Evolutionary conservation across 2,797 vertebrate genomes (phyloP).

Genomic region (Sebastes oblongus): DNA sequence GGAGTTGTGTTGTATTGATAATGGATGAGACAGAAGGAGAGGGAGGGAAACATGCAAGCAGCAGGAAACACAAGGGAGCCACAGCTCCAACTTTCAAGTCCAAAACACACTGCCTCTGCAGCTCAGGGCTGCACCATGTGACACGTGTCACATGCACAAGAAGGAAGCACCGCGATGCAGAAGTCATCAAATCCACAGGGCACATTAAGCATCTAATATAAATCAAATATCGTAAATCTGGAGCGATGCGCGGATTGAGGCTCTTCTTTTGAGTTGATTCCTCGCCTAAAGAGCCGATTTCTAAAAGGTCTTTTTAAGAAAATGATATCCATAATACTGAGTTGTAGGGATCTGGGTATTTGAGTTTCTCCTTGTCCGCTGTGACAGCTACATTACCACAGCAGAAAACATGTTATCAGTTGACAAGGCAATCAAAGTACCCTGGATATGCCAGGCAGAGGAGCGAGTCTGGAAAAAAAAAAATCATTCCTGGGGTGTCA

Average conservation of each 20-base stretch:
- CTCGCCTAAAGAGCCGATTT: background rate
- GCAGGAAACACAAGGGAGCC: slow-evolving; percentile 22
- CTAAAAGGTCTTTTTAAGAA: background rate
- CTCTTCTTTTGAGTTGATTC: background rate
- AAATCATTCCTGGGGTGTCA: background rate
- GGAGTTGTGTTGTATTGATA: slow-evolving; percentile 1
- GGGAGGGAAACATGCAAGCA: slow-evolving; percentile 24
- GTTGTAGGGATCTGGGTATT: background rate
- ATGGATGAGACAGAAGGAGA: slow-evolving; percentile 27
- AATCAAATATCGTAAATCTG: background rate
- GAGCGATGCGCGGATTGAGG: background rate
- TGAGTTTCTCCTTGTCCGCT: slow-evolving; percentile 6
- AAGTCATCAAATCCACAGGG: background rate
- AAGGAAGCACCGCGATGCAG: background rate
- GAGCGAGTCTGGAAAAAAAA: background rate
- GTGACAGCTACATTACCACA: slow-evolving; percentile 2
- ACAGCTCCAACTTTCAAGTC: slow-evolving; percentile 34
- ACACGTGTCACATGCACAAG: background rate
- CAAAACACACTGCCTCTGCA: slow-evolving; percentile 47
- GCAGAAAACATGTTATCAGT: background rate
- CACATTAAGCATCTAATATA: background rate
- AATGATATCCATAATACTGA: background rate
- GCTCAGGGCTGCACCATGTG: slow-evolving; percentile 11
- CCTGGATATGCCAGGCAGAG: background rate
- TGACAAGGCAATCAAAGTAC: slow-evolving; percentile 10